Base-by-base conservation (phyloP, 2,888 invertebrate genomes). In the Vanessa cardui region DNA sequence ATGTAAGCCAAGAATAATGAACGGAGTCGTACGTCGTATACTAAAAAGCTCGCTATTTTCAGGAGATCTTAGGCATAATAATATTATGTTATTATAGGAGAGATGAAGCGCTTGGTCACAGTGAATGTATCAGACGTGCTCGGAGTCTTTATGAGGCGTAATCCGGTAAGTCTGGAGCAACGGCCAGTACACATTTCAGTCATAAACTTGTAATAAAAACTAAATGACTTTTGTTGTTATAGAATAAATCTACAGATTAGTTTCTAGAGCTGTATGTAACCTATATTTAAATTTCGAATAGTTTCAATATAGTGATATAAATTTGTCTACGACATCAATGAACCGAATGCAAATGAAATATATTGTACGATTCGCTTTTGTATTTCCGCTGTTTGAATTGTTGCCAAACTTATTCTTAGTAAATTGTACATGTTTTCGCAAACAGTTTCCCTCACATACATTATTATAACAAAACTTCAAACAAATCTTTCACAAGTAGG, bases 71-170 rank as follows among this genome's bases (percentile, higher is more conserved):
- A 12, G 56, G 56, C 33, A 39, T 61, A 66, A 67, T 64, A 62
- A 33, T 74, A 68, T 73, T 72, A 73, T 69, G 71, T 72, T 71
- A 39, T 39, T 39, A 68, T 67, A 62, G 65, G 60, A 54, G 66
- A 71, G 70, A 74, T 72, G 72, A 71, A 69, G 72, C 64, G 76
- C 58, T 77, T 75, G 54, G 66, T 62, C 59, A 62, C 56, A 68
- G 64, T 61, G 58, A 52, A 70, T 56, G 70, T 63, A 59, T 60
- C 65, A 60, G 39, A 71, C 71, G 69, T 71, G 71, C 71, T 54
- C 47, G 52, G 71, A 62, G 47, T 64, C 58, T 69, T 58, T 52
- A 62, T 66, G 66, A 31, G 54, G 31, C 50, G 52, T 58, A 66
- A 71, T 69, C 61, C 56, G 5, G 18, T 39, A 33, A 56, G 56